These are phyloP conservation scores for Musca domestica DNA, from an alignment of 1,140 invertebrate genomes.

Conservation along the genomic window DNA sequence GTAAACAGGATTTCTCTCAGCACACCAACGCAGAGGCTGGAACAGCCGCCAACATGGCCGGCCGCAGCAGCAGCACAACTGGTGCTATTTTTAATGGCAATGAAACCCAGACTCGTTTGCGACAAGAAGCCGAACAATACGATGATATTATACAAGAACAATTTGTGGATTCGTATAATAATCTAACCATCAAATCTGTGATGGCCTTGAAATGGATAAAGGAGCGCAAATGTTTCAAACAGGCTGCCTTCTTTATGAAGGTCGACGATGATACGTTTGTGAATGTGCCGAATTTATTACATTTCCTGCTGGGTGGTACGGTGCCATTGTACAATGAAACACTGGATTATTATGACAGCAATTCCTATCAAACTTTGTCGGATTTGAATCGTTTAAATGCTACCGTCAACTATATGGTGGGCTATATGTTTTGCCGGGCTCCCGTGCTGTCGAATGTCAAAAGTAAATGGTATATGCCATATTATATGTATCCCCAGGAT, in stretches of 20 bases:
- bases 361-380: constrained; percentile 30
- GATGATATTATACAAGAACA: constrained; percentile 88
- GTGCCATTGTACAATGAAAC: constrained; percentile 51
- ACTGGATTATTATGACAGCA: constrained; percentile 40
- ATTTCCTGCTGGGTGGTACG: constrained; percentile 54
- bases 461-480: constrained; percentile 81
- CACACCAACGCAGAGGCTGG: background rate
- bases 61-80: background rate
- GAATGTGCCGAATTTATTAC: constrained; percentile 65
- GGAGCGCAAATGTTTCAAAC: constrained; percentile 59
- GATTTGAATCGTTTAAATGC: constrained; percentile 39
- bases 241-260: constrained; percentile 72
- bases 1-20: constrained; percentile 9
- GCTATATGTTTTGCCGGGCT: constrained; percentile 72
- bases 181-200: constrained; percentile 86
- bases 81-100: constrained; percentile 30
- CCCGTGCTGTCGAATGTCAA: constrained; percentile 67
- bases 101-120: constrained; percentile 39
- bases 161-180: constrained; percentile 88
- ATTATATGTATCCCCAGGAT: constrained; percentile 72
- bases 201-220: constrained; percentile 81
- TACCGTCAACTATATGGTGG: constrained; percentile 61
- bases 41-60: background rate
- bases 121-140: constrained; percentile 41
- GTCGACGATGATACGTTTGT: constrained; percentile 84